Percentiles rank a stretch among this genome's conserved stretches.
Conservation (phyloP, 2,113 vertebrate genomes). For the Lampris megalopsis region DNA sequence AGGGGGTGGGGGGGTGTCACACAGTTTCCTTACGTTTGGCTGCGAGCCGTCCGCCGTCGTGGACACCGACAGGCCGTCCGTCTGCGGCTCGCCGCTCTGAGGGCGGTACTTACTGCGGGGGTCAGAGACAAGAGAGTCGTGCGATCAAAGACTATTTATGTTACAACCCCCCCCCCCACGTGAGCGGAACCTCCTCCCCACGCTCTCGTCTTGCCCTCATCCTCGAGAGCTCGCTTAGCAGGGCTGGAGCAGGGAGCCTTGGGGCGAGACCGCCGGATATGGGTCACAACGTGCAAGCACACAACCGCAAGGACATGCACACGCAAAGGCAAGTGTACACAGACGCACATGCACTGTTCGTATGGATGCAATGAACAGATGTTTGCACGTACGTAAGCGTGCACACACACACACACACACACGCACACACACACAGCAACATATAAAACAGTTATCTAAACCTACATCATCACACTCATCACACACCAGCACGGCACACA, state of each 20-base stretch:
- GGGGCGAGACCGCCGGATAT: not conserved
- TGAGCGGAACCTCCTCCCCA: no score
- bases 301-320: constrained; percentile 1
- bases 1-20: constrained; percentile 78
- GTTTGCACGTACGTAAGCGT: not conserved
- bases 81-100: constrained; percentile 91
- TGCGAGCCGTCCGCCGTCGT: constrained; percentile 97
- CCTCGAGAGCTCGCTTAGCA: no score
- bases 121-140: constrained; percentile 20
- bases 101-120: constrained; percentile 88
- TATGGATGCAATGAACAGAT: not conserved
- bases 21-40: constrained; percentile 95
- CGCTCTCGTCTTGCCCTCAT: no score
- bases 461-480: not conserved
- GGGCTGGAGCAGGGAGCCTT: not conserved
- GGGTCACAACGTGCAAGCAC: not conserved
- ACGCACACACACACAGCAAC: constrained; percentile 8
- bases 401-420: not conserved
- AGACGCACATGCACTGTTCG: not conserved
- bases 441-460: no score
- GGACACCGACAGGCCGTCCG: constrained; percentile 97
- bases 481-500: no score
- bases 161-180: no score
- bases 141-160: not conserved
- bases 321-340: not conserved